Evolutionary conservation across 2,888 invertebrate species (phyloP), one percentile per base, ranked within the genome.

Genomic region (Hyles lineata): DNA sequence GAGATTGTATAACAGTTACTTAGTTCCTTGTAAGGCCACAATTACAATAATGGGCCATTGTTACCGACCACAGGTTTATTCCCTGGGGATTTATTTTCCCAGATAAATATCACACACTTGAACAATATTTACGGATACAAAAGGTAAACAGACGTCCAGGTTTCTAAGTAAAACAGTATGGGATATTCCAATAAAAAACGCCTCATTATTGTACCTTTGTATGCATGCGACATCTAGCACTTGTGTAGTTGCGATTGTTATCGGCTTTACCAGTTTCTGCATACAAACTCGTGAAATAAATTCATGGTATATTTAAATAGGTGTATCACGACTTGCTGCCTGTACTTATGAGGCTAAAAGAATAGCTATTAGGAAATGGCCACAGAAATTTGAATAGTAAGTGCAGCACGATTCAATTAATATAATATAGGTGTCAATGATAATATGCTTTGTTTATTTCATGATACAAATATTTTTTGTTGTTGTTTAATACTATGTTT

Each of bases 211-310:
- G 21, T 19, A 43, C 63, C 43, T 35, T 43, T 43, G 63, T 67
- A 67, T 67, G 43, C 63, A 67, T 15, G 43, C 23, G 43, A 67
- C 63, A 67, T 43, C 43, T 4, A 21, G 15, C 23, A 43, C 17
- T 1, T 21, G 23, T 43, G 25, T 60, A 15, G 15, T 43, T 15
- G 21, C 23, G 63, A 67, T 67, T 17, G 43, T 23, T 67, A 67
- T 67, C 67, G 2, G 50, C 23, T 23, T 43, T 67, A 23, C 67
- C 67, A 17, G 43, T 50, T 67, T 67, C 67, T 67, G 50, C 43
- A 67, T 67, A 50, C 67, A 67, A 50, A 50, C 25, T 55, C 19
- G 19, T 55, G 55, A n/a, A n/a, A 11, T 63, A 21, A 23, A 15
- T 50, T 9, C 5, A 67, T 50, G 43, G 5, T 43, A 43, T 21